phyloP scores from a whole-genome alignment of 2,797 vertebrate genomes.

The Gobio occitaniae region DNA sequence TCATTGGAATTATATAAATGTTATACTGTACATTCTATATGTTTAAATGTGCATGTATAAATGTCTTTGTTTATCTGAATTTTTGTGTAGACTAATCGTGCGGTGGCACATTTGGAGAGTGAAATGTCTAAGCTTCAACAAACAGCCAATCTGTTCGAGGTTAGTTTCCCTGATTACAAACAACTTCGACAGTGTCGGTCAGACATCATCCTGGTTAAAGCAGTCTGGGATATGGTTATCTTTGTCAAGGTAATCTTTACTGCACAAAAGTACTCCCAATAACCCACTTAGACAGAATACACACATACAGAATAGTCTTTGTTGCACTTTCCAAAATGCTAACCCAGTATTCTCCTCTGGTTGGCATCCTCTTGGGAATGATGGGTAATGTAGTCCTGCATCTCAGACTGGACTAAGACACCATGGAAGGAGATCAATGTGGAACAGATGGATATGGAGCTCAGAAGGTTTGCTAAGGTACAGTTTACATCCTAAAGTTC shows the following conservation, averaged over 20 bases:
- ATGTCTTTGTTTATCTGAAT: constrained; percentile 43
- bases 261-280: not conserved
- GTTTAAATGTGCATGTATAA: constrained; percentile 9
- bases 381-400: constrained; percentile 56
- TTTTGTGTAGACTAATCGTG: constrained; percentile 71
- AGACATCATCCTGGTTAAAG: constrained; percentile 80
- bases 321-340: not conserved
- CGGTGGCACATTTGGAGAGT: constrained; percentile 72
- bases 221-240: constrained; percentile 81
- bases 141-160: constrained; percentile 82
- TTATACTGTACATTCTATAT: not conserved
- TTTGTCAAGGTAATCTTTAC: constrained; percentile 77
- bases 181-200: constrained; percentile 80
- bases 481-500: not conserved
- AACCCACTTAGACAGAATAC: not conserved
- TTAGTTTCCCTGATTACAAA: constrained; percentile 82
- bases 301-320: not conserved
- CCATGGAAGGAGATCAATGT: constrained; percentile 89
- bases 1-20: no score
- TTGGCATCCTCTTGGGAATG: constrained; percentile 22
- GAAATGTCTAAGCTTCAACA: constrained; percentile 81
- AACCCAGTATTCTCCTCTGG: not conserved
- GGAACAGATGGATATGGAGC: constrained; percentile 89
- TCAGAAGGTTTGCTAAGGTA: constrained; percentile 86
- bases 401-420: constrained; percentile 84